Conservation (phyloP, 2,888 invertebrate species). For the Tryphoninae sp. region DNA sequence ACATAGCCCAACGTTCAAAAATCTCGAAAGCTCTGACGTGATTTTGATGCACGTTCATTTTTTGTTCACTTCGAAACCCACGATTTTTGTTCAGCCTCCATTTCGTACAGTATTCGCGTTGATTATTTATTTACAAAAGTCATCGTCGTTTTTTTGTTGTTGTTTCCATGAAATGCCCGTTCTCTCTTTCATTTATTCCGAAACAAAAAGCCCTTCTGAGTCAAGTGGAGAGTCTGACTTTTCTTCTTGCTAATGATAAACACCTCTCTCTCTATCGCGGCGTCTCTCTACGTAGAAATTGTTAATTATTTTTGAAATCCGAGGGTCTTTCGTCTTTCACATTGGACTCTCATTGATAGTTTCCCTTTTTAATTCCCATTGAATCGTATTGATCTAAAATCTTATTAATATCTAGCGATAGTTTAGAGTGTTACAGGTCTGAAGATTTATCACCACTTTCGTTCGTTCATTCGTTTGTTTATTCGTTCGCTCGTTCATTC, state of each 20-base stretch:
- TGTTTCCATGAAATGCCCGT: not conserved
- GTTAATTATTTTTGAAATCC: constrained; percentile 20
- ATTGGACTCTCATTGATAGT: constrained; percentile 15
- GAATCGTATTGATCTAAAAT: constrained; percentile 4
- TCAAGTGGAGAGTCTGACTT: constrained; percentile 48
- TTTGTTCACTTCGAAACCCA: constrained; percentile 14
- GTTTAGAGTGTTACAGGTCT: constrained; percentile 8
- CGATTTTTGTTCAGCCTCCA: not conserved
- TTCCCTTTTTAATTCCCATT: constrained; percentile 3
- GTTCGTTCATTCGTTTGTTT: not conserved
- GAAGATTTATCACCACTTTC: constrained; percentile 1
- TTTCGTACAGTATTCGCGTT: not conserved
- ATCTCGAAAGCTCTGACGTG: constrained; percentile 44
- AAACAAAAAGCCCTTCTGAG: constrained; percentile 44
- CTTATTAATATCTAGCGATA: constrained; percentile 33
- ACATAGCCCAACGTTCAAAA: constrained; percentile 27
- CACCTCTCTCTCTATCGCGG: not conserved
- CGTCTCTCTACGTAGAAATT: constrained; percentile 33
- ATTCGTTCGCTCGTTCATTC: not conserved
- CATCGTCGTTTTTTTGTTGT: not conserved
- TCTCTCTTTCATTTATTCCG: constrained; percentile 60
- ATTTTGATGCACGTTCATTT: constrained; percentile 16
- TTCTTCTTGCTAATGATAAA: constrained; percentile 12
- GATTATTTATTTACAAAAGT: constrained; percentile 19
- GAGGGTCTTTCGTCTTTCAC: constrained; percentile 1